Percentiles rank a stretch among this genome's conserved stretches.
phyloP scores from a whole-genome alignment of 2,113 vertebrate genomes.

The Chaetops frenatus region DNA sequence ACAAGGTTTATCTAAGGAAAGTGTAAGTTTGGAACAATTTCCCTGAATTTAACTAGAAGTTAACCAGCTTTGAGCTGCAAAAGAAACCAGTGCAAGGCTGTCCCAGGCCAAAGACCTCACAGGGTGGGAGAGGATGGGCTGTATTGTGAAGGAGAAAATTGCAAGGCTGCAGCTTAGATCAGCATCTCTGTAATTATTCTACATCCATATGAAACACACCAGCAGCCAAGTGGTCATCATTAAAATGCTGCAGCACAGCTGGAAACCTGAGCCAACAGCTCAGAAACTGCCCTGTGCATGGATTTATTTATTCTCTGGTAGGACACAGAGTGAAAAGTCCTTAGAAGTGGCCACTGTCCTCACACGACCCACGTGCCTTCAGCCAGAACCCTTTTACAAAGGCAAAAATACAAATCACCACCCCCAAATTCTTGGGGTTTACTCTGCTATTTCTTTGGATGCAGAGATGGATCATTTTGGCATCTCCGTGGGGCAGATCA shows the following conservation, averaged over 20 bases:
- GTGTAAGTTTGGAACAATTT: background rate
- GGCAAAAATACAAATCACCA: background rate
- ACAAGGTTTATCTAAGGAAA: background rate
- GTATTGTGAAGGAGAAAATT: background rate
- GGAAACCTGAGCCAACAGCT: background rate
- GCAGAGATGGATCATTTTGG: background rate
- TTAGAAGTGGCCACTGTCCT: background rate
- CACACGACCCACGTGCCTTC: background rate
- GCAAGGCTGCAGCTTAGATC: background rate
- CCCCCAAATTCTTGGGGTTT: background rate
- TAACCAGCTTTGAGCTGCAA: background rate
- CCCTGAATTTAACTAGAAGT: background rate
- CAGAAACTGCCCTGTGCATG: background rate
- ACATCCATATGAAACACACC: background rate
- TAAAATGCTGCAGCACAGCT: background rate
- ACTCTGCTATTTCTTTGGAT: background rate
- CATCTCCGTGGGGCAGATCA: background rate
- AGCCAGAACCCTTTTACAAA: background rate
- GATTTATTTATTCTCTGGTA: background rate
- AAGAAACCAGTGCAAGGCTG: background rate
- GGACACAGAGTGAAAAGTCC: background rate
- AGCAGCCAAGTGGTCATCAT: background rate
- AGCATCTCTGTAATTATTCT: background rate
- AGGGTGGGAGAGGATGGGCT: background rate
- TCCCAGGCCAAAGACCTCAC: background rate